phyloP scores from a whole-genome alignment of 92 coral and sea anemone species.

The Desmophyllum pertusum region DNA sequence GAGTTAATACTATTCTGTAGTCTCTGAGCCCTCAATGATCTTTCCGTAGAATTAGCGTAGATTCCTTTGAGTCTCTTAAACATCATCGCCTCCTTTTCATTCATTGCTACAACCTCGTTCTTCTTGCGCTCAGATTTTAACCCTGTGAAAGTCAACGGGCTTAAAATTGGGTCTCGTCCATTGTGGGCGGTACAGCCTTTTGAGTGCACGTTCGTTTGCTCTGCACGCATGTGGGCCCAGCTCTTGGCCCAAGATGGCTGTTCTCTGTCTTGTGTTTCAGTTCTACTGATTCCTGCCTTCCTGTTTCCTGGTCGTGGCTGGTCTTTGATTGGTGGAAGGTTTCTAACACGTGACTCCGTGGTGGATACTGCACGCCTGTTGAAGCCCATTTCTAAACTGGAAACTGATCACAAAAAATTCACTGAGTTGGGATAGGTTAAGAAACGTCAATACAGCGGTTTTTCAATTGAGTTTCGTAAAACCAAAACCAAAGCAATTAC shows the following conservation, averaged over 20 bases:
- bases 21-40: conserved; percentile 64
- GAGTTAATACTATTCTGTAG: conserved; percentile 64
- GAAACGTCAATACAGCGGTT: not conserved
- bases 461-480: too few species aligned
- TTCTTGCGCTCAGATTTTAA: conserved; percentile 43
- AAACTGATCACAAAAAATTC: conserved; percentile 33
- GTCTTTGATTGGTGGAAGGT: conserved; percentile 52
- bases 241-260: conserved; percentile 75
- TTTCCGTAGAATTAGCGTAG: conserved; percentile 82
- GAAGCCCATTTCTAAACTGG: conserved; percentile 60
- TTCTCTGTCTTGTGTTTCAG: not conserved
- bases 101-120: conserved; percentile 64
- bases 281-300: conserved; percentile 29
- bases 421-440: not conserved
- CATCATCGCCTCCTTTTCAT: conserved; percentile 83
- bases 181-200: conserved; percentile 15
- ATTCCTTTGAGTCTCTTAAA: conserved; percentile 75
- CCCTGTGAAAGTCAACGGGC: conserved; percentile 1
- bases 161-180: not conserved
- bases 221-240: conserved; percentile 91
- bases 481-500: too few species aligned
- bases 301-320: conserved; percentile 39
- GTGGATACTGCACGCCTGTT: conserved; percentile 19
- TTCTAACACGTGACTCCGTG: conserved; percentile 43
- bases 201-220: conserved; percentile 62